Evolutionary conservation across 2,797 vertebrate species (phyloP), one percentile per base, ranked within the genome.

Genomic region (Lacerta bilineata): DNA sequence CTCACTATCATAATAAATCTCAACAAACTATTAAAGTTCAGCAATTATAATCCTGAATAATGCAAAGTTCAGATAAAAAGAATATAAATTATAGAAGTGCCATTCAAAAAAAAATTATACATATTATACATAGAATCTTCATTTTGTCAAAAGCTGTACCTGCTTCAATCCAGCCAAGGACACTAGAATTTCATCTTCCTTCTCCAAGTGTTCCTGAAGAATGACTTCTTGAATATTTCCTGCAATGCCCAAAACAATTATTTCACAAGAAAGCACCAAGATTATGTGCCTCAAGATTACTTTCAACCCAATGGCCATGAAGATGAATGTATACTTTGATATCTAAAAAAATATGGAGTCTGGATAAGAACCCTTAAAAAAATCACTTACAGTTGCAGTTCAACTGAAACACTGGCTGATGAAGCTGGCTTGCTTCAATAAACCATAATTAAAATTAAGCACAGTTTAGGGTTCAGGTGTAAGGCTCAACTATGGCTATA

Each of bases 181-280:
- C 93, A 99, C 98, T 81, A 99, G 96, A 88, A 99, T 98, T 95
- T 99, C 98, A 92, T 99, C 99, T 95, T 99, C 99, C 95, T 99
- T 99, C 94, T 98, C 97, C 94, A 99, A 93, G 93, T 97, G 97
- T 94, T 99, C 98, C 95, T 99, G 98, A 81, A 99, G 96, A 94
- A 99, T 98, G 82, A 99, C 98, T 90, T 99, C 98, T 95, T 99
- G 99, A 96, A 99, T 99, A 96, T 98, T 99, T 94, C 98, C 99
- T 99, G 94, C 87, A 95, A 96, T 29, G 88, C 33, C 66, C 33
- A 85, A 93, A 90, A 92, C 59, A 91, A 81, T 75, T 79, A 64
- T 92, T 91, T 80, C 41, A 27, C 89, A 87, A 83, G n/a, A 71
- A 88, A 75, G 18, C 85, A 91, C 17, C n/a, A 69, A 9, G 36